Evolutionary conservation across 2,797 vertebrate genomes (phyloP).

Genomic region (Pipistrellus pygmaeus): DNA sequence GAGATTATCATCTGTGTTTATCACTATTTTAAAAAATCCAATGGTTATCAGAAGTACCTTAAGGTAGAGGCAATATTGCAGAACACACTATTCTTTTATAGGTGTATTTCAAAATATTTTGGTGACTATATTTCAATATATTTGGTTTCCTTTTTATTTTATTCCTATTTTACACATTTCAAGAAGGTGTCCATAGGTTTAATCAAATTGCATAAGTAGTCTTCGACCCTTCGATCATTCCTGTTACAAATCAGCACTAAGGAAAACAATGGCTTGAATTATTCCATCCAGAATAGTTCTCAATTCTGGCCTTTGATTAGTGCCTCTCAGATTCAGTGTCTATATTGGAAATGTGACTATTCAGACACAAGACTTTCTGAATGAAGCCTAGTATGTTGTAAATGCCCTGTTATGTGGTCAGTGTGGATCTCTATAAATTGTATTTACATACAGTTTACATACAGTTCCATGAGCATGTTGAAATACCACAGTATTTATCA

Average conservation of each 20-base stretch:
- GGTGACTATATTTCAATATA: background rate
- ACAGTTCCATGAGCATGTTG: no score
- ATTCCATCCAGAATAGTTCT: slow-evolving; percentile 14
- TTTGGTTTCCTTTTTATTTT: background rate
- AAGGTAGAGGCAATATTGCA: background rate
- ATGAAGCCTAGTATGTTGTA: background rate
- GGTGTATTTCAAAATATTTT: background rate
- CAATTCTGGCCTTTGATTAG: background rate
- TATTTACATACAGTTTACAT: no score
- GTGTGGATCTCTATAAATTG: background rate
- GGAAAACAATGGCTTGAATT: background rate
- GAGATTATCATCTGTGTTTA: background rate
- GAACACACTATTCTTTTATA: background rate
- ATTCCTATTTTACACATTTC: background rate
- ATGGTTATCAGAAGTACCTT: background rate
- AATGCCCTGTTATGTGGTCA: background rate
- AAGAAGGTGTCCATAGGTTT: background rate
- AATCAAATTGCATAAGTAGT: background rate
- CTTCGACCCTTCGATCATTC: background rate
- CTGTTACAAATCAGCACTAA: background rate
- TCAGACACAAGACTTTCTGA: background rate
- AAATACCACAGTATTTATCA: background rate
- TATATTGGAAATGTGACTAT: background rate
- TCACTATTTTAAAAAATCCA: slow-evolving; percentile 26
- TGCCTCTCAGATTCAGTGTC: background rate